phyloP scores from a whole-genome alignment of 2,113 vertebrate species.

The Nematolebias whitei region DNA sequence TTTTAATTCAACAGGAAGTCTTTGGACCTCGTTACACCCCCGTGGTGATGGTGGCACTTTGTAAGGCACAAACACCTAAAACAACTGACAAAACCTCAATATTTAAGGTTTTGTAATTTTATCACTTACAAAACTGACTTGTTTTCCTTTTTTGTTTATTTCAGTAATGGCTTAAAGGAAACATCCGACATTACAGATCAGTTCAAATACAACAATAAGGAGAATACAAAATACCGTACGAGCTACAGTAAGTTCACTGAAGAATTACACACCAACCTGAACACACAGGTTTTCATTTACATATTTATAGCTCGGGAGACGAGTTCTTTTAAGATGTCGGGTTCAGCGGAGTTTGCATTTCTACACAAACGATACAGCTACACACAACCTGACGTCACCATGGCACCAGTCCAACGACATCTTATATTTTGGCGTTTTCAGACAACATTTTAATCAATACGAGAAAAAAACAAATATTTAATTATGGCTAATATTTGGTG shows the following conservation, averaged over 20 bases:
- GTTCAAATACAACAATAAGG: neutral
- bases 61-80: conserved; percentile 50
- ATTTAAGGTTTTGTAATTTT: neutral
- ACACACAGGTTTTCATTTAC: conserved; percentile 1
- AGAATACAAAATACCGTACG: neutral
- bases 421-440: too few relatives aligned
- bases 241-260: neutral
- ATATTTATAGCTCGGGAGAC: too few relatives aligned
- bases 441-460: conserved; percentile 16
- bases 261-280: conserved; percentile 7
- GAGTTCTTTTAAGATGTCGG: too few relatives aligned
- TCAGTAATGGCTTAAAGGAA: too few relatives aligned
- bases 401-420: conserved; percentile 7
- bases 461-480: conserved; percentile 19
- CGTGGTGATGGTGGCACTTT: too few relatives aligned
- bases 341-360: neutral
- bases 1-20: too few relatives aligned
- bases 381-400: conserved; percentile 27
- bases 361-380: neutral
- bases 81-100: neutral
- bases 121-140: neutral
- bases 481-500: neutral
- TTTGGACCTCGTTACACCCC: conserved; percentile 24
- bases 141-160: too few relatives aligned
- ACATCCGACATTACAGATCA: neutral